Conservation (phyloP, 2,113 vertebrate genomes). For the Scomber scombrus region DNA sequence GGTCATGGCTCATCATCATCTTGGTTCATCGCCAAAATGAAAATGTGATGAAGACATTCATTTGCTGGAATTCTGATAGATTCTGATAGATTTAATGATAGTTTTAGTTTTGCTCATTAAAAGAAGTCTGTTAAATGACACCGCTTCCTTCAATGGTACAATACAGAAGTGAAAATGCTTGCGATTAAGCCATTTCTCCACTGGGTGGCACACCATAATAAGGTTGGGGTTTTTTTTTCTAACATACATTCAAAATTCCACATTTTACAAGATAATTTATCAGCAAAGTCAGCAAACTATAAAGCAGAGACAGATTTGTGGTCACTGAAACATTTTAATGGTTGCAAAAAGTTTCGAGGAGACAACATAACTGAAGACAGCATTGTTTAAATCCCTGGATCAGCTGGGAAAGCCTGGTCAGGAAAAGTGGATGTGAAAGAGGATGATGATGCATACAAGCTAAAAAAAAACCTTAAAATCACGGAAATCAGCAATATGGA, state of each 20-base stretch:
- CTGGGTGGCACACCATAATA: slow-evolving; percentile 33
- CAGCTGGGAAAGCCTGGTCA: not conserved
- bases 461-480: not conserved
- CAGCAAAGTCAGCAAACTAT: not conserved
- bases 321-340: not conserved
- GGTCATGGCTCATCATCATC: not conserved
- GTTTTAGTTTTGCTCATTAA: not conserved
- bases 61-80: not conserved
- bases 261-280: not conserved
- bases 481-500: not conserved
- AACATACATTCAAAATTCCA: not conserved
- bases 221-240: not conserved
- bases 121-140: not conserved
- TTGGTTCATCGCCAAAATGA: slow-evolving; percentile 1
- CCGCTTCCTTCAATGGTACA: not conserved
- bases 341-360: not conserved
- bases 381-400: slow-evolving; percentile 12
- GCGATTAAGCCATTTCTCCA: slow-evolving; percentile 24
- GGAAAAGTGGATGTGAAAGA: not conserved
- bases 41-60: slow-evolving; percentile 1
- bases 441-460: not conserved
- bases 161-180: not conserved
- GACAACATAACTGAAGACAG: not conserved
- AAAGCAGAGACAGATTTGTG: not conserved
- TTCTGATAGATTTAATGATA: not conserved